Percentiles rank a stretch among this genome's conserved stretches.
phyloP scores from a whole-genome alignment of 2,888 invertebrate species.

The Tholera decimalis region DNA sequence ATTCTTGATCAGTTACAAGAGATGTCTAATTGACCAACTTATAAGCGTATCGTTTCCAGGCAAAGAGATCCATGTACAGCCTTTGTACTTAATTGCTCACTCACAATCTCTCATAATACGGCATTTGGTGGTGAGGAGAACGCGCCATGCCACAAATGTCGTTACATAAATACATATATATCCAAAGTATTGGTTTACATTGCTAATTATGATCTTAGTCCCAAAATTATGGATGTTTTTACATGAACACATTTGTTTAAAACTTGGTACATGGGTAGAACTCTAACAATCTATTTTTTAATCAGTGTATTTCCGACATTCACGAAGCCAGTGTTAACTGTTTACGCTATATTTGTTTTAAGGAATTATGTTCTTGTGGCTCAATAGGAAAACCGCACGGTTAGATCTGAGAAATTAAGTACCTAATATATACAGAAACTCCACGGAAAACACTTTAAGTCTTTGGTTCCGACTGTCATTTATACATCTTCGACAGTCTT shows the following conservation, averaged over 20 bases:
- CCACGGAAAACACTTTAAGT: too few species aligned
- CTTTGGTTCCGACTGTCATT: too few species aligned
- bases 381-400: too few species aligned
- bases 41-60: constrained; percentile 53
- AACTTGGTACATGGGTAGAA: background rate
- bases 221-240: background rate
- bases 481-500: too few species aligned
- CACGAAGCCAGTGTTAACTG: background rate
- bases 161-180: constrained; percentile 4
- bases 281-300: too few species aligned
- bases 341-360: background rate
- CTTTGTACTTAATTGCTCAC: constrained; percentile 71
- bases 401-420: too few species aligned
- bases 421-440: too few species aligned
- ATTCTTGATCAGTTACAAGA: too few species aligned
- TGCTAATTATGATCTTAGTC: background rate
- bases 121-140: constrained; percentile 56
- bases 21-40: background rate
- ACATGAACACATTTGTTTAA: background rate
- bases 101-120: constrained; percentile 67
- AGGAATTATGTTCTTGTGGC: too few species aligned
- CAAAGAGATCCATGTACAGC: constrained; percentile 47
- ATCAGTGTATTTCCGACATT: background rate
- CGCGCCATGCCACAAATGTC: constrained; percentile 58
- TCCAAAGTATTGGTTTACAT: background rate